Conservation (phyloP, 2,888 invertebrate species). For the Alloplasta piceator region DNA sequence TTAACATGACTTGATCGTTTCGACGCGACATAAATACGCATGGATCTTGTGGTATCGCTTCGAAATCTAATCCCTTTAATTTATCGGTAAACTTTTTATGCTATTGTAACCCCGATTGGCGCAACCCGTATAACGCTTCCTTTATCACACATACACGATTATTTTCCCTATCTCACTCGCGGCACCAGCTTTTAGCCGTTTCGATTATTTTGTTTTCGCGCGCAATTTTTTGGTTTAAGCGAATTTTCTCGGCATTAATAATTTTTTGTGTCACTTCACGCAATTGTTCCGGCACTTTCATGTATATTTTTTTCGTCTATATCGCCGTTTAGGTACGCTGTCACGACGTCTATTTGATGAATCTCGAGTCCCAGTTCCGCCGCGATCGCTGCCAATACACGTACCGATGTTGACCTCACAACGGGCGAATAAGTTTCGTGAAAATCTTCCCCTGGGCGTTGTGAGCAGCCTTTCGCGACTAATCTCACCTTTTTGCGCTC, state of each 20-base stretch:
- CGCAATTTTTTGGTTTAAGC: no score
- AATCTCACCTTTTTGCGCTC: slow-evolving; percentile 45
- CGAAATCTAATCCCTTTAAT: slow-evolving; percentile 25
- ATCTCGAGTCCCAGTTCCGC: slow-evolving; percentile 45
- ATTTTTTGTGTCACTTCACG: slow-evolving; percentile 30
- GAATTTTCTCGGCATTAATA: no score
- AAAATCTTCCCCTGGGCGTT: slow-evolving; percentile 48
- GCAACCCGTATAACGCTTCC: slow-evolving; percentile 49
- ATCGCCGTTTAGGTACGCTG: slow-evolving; percentile 57
- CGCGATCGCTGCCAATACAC: slow-evolving; percentile 48
- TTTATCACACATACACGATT: slow-evolving; percentile 56
- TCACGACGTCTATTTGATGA: slow-evolving; percentile 57
- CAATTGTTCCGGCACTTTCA: slow-evolving; percentile 52
- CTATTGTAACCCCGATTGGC: slow-evolving; percentile 58
- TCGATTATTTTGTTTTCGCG: slow-evolving; percentile 27
- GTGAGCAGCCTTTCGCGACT: slow-evolving; percentile 56
- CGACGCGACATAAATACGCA: slow-evolving; percentile 46
- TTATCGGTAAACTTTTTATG: slow-evolving; percentile 45
- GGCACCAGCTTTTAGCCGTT: slow-evolving; percentile 35
- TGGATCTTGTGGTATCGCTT: slow-evolving; percentile 41
- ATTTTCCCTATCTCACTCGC: neutral
- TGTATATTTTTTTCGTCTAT: slow-evolving; percentile 48
- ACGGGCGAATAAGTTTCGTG: slow-evolving; percentile 51
- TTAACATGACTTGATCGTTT: slow-evolving; percentile 20
- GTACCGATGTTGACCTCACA: slow-evolving; percentile 47